Conservation (phyloP, 2,888 invertebrate species). For the Meteorus colon region DNA sequence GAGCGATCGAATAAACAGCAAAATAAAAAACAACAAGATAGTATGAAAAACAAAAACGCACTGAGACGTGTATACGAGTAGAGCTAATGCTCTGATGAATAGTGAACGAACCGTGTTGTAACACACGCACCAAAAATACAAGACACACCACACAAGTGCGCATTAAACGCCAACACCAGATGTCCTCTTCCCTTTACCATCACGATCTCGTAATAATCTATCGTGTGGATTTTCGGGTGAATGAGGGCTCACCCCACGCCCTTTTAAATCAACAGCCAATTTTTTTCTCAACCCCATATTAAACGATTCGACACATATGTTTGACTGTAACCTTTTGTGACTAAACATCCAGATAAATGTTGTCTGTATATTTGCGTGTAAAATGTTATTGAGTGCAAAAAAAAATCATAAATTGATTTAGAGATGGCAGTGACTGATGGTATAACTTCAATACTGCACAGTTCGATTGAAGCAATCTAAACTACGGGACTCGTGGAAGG, state of each 20-base stretch:
- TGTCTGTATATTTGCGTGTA: too few relatives aligned
- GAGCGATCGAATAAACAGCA: slow-evolving; percentile 2
- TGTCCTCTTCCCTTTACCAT: slow-evolving; percentile 51
- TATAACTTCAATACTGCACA: not conserved
- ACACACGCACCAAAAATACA: slow-evolving; percentile 49
- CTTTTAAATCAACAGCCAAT: not conserved
- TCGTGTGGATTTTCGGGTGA: slow-evolving; percentile 37
- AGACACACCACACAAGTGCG: slow-evolving; percentile 53
- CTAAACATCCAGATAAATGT: not conserved
- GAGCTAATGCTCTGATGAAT: slow-evolving; percentile 7
- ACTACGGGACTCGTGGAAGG: slow-evolving; percentile 27
- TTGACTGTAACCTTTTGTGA: not conserved
- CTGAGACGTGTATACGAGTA: slow-evolving; percentile 20
- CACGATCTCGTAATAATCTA: slow-evolving; percentile 50
- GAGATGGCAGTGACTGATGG: not conserved
- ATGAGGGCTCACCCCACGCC: slow-evolving; percentile 18
- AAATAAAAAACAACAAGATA: not conserved
- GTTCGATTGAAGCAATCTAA: slow-evolving; percentile 20
- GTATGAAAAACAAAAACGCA: slow-evolving; percentile 23
- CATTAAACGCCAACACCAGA: slow-evolving; percentile 56
- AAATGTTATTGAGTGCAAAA: too few relatives aligned
- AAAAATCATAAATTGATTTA: not conserved
- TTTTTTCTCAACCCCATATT: slow-evolving; percentile 25
- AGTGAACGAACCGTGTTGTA: slow-evolving; percentile 27
- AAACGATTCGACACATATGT: not conserved